phyloP scores from a whole-genome alignment of 2,888 invertebrate genomes.

The Resseliella maxima region DNA sequence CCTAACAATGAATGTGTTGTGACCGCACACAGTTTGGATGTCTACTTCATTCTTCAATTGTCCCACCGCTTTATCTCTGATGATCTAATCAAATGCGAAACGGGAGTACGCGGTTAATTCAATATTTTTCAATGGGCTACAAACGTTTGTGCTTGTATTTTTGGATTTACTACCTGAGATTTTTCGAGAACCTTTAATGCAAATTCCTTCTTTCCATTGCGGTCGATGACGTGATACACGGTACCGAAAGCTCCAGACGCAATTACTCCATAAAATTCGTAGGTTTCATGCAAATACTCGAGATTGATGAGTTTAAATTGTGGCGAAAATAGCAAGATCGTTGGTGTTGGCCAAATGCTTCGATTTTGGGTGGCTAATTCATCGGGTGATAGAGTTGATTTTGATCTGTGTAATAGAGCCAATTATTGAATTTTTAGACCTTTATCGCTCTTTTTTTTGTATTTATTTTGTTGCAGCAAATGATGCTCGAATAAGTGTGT shows the following conservation, averaged over 20 bases:
- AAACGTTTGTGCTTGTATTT: too few relatives aligned
- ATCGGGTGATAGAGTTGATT: neutral
- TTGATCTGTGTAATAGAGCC: too few relatives aligned
- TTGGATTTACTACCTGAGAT: slow-evolving; percentile 81
- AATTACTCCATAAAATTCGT: slow-evolving; percentile 3
- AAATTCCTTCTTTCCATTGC: slow-evolving; percentile 75
- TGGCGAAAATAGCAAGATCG: slow-evolving; percentile 35
- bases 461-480: too few relatives aligned
- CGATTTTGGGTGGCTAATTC: slow-evolving; percentile 9
- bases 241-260: slow-evolving; percentile 84
- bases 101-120: too few relatives aligned
- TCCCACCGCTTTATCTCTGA: slow-evolving; percentile 81
- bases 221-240: slow-evolving; percentile 83
- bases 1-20: slow-evolving; percentile 87
- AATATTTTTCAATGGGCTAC: too few relatives aligned
- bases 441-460: too few relatives aligned
- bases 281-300: slow-evolving; percentile 4
- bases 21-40: slow-evolving; percentile 85
- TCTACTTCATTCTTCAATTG: slow-evolving; percentile 89
- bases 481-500: too few relatives aligned
- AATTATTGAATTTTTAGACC: too few relatives aligned
- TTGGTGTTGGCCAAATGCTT: slow-evolving; percentile 35
- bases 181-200: slow-evolving; percentile 89
- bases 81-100: slow-evolving; percentile 75
- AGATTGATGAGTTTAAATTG: slow-evolving; percentile 32